Base-by-base conservation (phyloP, 1,140 invertebrate species). In the Caenorhabditis tropicalis region DNA sequence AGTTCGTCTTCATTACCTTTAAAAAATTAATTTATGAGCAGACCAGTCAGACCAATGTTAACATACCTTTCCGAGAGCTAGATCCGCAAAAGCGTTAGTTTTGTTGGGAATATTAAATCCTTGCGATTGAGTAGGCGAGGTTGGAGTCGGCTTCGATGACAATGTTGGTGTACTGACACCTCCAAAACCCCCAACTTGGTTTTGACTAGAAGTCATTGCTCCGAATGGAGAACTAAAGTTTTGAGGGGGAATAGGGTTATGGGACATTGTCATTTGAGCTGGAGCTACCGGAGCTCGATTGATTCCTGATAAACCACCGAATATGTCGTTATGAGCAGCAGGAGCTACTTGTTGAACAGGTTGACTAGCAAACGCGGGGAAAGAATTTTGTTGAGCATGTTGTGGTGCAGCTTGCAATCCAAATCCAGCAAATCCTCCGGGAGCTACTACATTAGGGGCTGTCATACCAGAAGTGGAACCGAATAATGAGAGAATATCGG, bases 401-500 rank as follows among this genome's bases (percentile, higher is more conserved):
- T 56, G 53, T 24, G 46, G 82, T 1, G 21, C 43, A 16, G 79
- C 65, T 48, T 84, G 83, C 27, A 84, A 24, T n/a, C 83, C 83
- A 56, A 84, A 84, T 36, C 58, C 83, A 39, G 83, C 79, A 21
- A 84, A 84, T 53, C 83, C 83, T 10, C 83, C 83, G 15, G 83
- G 83, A 53, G 83, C 83, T 0, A 84, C 79, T 3, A 84, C 39
- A 24, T 79, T 65, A 0, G 83, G 10, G 4, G 83, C 70, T 12
- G 82, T 16, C 7, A 19, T 24, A 15, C 65, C 39, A 21, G 29
- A 19, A 43, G 46, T 21, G 19, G 74, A 24, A 2, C 70, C 70
- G 29, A 84, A 84, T 9, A 84, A 49, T 7, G 83, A 84, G 0
- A 84, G 39, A 39, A 84, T 84, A 53, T 84, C 83, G 7, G 83